Conservation (phyloP, 2,113 vertebrate species). For the Tamias sibiricus region DNA sequence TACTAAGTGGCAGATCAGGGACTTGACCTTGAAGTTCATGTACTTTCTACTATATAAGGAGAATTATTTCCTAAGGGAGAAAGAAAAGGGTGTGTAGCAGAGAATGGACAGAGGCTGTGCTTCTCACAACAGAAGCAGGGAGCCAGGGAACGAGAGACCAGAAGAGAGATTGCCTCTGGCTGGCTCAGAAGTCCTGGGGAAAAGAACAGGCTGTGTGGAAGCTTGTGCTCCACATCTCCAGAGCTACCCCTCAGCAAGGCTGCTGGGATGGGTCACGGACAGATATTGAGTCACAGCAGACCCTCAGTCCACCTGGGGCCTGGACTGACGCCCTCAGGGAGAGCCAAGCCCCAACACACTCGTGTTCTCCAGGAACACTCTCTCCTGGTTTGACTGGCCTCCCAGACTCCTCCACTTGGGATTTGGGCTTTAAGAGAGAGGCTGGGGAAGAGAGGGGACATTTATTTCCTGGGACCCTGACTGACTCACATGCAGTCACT, state of each 20-base stretch:
- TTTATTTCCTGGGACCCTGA: background rate
- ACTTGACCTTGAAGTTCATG: background rate
- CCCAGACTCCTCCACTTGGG: background rate
- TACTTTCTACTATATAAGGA: background rate
- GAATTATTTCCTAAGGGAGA: background rate
- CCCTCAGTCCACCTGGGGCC: background rate
- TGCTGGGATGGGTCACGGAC: background rate
- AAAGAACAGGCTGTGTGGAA: fast-evolving
- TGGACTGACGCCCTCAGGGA: background rate
- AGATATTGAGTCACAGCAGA: background rate
- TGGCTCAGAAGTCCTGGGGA: background rate
- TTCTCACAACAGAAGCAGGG: background rate
- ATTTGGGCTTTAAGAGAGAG: background rate
- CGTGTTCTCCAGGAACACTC: background rate
- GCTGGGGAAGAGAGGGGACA: background rate
- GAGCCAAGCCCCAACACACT: background rate
- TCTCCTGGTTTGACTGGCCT: background rate
- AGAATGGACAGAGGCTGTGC: background rate
- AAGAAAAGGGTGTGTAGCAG: background rate
- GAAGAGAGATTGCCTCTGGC: background rate
- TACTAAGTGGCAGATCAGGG: background rate
- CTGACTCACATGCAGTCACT: too few relatives aligned
- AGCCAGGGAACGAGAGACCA: background rate
- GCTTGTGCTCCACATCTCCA: background rate
- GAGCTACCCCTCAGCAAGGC: background rate